Percentiles rank a stretch among this genome's conserved stretches.
These are phyloP conservation scores for Cygnus buccinator DNA, from an alignment of 2,113 vertebrate species.

Conservation along the genomic window DNA sequence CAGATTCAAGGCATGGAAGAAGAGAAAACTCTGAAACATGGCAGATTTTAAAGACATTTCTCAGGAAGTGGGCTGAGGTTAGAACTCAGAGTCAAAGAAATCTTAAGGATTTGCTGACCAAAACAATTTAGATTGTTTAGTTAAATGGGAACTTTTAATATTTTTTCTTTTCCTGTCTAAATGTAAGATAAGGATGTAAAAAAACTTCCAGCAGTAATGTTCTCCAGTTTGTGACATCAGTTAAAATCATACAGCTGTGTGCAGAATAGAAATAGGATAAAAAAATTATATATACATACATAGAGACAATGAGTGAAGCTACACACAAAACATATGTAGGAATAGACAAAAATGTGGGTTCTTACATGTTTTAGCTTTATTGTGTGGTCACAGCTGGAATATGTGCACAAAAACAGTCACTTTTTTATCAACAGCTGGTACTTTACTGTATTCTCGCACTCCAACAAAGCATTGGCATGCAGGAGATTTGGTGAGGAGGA, in stretches of 20 bases:
- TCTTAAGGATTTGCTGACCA: not conserved
- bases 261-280: not conserved
- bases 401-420: not conserved
- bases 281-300: not conserved
- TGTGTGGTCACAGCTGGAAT: constrained; percentile 22
- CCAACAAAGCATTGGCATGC: not conserved
- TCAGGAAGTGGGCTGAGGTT: not conserved
- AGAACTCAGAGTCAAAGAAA: not conserved
- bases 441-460: not conserved
- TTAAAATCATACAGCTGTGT: constrained; percentile 14
- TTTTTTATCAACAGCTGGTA: constrained; percentile 21
- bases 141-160: not conserved
- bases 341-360: constrained; percentile 7
- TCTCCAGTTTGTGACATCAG: not conserved
- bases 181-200: not conserved
- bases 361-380: not conserved
- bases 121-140: not conserved
- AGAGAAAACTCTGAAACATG: not conserved
- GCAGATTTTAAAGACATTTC: not conserved
- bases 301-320: constrained; percentile 18
- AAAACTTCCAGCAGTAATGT: not conserved
- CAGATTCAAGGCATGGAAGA: not conserved
- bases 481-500: constrained; percentile 16
- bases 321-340: not conserved
- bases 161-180: not conserved